Conservation (phyloP, 2,113 vertebrate genomes). For the Falco punctatus region DNA sequence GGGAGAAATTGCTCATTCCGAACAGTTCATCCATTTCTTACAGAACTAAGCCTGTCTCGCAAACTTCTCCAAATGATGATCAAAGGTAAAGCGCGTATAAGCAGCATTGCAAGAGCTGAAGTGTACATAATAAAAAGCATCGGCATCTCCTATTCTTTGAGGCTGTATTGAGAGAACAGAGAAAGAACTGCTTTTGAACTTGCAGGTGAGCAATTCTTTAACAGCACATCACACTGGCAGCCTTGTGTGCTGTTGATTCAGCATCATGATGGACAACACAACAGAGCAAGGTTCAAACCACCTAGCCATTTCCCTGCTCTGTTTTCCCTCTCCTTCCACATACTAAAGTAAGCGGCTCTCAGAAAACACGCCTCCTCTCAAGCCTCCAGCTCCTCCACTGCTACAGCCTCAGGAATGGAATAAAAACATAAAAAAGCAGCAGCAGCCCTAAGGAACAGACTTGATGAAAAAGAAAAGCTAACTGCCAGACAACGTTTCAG, state of each 20-base stretch:
- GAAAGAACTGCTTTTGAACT: constrained; percentile 13
- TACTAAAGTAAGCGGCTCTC: neutral
- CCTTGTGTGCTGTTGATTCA: neutral
- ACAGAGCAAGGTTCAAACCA: neutral
- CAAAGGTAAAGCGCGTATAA: constrained; percentile 20
- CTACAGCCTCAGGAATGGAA: constrained; percentile 20
- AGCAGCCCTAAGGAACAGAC: constrained; percentile 48
- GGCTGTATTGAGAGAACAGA: neutral
- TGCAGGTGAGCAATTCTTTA: neutral
- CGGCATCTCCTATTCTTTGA: constrained; percentile 8
- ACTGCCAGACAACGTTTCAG: constrained; percentile 55
- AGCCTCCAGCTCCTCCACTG: neutral
- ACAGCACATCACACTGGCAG: neutral
- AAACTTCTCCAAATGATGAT: constrained; percentile 39
- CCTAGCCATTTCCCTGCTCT: neutral
- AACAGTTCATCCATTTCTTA: neutral
- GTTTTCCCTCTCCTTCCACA: neutral
- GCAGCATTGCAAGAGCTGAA: constrained; percentile 3
- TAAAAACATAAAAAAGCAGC: constrained; percentile 35
- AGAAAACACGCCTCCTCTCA: neutral
- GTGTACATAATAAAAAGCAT: neutral
- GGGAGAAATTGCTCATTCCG: neutral
- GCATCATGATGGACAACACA: neutral
- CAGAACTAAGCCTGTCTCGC: constrained; percentile 12
- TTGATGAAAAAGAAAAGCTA: constrained; percentile 57